phyloP scores from a whole-genome alignment of 2,113 vertebrate species.

The Callocephalon fimbriatum region DNA sequence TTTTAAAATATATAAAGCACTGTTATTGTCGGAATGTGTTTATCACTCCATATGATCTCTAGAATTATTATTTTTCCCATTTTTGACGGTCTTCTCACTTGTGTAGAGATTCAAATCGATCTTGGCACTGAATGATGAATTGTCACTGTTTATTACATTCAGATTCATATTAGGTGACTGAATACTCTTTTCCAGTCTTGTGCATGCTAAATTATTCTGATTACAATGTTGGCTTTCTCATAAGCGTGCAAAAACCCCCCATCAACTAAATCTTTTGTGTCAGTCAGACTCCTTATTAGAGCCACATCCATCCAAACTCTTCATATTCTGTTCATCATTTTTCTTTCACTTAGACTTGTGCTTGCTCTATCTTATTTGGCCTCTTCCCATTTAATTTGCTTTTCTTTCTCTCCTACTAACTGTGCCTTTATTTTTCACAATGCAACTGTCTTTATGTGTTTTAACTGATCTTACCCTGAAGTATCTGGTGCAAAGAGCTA shows the following conservation, averaged over 20 bases:
- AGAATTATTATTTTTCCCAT: conserved; percentile 52
- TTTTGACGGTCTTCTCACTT: conserved; percentile 40
- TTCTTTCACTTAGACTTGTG: conserved; percentile 1
- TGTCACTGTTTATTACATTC: conserved; percentile 57
- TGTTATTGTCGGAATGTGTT: conserved; percentile 57
- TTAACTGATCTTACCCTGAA: background rate
- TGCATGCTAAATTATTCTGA: conserved; percentile 50
- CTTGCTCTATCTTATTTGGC: background rate
- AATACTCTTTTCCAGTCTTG: conserved; percentile 39
- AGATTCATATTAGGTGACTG: conserved; percentile 54
- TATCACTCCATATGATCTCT: conserved; percentile 55
- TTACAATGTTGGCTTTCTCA: conserved; percentile 39
- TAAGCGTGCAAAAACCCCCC: background rate
- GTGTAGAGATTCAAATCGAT: conserved; percentile 66
- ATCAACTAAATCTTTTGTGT: conserved; percentile 13
- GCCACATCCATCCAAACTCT: background rate
- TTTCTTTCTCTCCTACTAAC: conserved; percentile 16
- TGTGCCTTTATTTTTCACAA: conserved; percentile 13
- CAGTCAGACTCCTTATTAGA: conserved; percentile 8
- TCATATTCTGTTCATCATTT: background rate
- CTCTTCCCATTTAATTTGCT: conserved; percentile 1
- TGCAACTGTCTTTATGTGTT: background rate
- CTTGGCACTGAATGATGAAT: conserved; percentile 46
- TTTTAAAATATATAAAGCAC: conserved; percentile 19
- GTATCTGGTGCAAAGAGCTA: background rate